Conservation (phyloP, 2,797 vertebrate species). For the Fratercula arctica region DNA sequence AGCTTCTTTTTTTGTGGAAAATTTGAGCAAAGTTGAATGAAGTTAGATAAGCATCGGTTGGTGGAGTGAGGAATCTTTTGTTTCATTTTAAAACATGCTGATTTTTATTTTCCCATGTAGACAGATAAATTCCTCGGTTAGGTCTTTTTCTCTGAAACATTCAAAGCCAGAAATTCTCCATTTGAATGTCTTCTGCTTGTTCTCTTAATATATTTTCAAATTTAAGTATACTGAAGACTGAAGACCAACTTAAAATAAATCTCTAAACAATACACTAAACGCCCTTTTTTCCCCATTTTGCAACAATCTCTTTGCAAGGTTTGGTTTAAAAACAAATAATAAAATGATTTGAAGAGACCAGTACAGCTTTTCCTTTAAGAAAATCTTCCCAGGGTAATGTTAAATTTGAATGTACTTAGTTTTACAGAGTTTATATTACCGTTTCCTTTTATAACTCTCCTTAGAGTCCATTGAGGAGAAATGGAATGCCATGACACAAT, state of each 20-base stretch:
- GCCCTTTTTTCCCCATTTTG: not conserved
- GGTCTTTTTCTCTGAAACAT: not conserved
- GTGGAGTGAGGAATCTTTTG: not conserved
- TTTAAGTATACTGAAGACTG: not conserved
- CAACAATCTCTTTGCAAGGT: not conserved
- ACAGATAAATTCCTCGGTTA: not conserved
- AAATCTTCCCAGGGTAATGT: not conserved
- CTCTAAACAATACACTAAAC: not conserved
- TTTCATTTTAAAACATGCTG: not conserved
- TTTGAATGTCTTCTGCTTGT: not conserved
- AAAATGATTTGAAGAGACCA: not conserved
- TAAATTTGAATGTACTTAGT: not conserved
- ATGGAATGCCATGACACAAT: not conserved
- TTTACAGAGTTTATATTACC: not conserved
- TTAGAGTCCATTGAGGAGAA: not conserved
- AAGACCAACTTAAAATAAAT: not conserved
- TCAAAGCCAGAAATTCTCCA: not conserved
- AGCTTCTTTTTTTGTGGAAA: not conserved
- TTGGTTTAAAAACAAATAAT: not conserved
- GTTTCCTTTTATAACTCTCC: not conserved
- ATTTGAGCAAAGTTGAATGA: not conserved
- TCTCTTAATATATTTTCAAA: not conserved
- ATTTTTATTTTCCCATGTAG: conserved; percentile 2
- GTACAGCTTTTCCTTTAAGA: not conserved
- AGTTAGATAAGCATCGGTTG: not conserved